Conservation (phyloP, 2,113 vertebrate species). For the Notothenia coriiceps region DNA sequence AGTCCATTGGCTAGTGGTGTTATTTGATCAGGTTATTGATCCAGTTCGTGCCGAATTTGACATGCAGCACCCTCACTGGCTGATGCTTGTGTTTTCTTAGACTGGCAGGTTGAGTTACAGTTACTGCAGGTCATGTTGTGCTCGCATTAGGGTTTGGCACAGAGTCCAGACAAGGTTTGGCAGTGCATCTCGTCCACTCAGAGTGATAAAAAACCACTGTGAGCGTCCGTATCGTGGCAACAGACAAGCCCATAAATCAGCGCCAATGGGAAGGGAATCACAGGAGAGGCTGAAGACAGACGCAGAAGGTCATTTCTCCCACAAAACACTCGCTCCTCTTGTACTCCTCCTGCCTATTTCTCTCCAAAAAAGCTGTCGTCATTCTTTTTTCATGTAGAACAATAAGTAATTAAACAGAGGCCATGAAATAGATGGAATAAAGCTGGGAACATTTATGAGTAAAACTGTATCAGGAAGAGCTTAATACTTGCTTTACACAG, state of each 20-base stretch:
- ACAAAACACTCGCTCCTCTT: slow-evolving; percentile 39
- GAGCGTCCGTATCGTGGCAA: slow-evolving; percentile 63
- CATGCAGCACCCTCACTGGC: slow-evolving; percentile 6
- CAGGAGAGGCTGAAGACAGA: slow-evolving; percentile 18
- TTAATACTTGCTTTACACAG: not conserved
- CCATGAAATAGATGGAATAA: not conserved
- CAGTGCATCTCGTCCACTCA: slow-evolving; percentile 32
- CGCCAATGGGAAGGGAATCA: slow-evolving; percentile 8
- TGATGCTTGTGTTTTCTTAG: slow-evolving; percentile 32
- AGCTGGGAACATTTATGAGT: not conserved
- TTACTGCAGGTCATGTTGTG: slow-evolving; percentile 41
- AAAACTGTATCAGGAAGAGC: not conserved
- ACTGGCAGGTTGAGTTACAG: slow-evolving; percentile 48
- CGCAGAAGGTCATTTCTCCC: slow-evolving; percentile 41
- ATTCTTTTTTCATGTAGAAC: slow-evolving; percentile 16
- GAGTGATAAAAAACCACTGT: slow-evolving; percentile 40
- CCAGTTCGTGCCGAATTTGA: slow-evolving; percentile 35
- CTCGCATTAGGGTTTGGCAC: slow-evolving; percentile 47
- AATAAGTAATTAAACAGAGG: slow-evolving; percentile 45
- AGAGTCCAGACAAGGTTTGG: slow-evolving; percentile 42
- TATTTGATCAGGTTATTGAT: slow-evolving; percentile 55
- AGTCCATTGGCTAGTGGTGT: slow-evolving; percentile 32
- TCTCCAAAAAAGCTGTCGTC: slow-evolving; percentile 41
- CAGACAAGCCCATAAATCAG: slow-evolving; percentile 58
- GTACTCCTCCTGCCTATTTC: not conserved